Evolutionary conservation across 1,140 invertebrate species (phyloP).

Genomic region (Drosophila dunni): DNA sequence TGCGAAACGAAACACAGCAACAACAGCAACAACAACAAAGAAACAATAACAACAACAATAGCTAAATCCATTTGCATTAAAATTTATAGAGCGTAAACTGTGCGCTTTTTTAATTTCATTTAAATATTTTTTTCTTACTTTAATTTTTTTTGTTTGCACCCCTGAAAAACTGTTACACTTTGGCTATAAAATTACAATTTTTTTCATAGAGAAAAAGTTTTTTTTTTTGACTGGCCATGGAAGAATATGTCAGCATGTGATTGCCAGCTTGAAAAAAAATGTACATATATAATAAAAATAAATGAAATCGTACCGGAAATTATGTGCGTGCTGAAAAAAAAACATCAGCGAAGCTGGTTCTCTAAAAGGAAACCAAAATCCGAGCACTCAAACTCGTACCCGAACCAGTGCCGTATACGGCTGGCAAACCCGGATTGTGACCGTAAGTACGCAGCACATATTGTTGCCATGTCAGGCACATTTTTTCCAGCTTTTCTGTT

Average conservation of each 20-base stretch:
- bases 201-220: constrained; percentile 50
- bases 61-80: constrained; percentile 77
- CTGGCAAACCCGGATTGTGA: background rate
- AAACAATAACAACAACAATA: constrained; percentile 43
- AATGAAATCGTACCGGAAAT: constrained; percentile 79
- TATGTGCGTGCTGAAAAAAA: constrained; percentile 70
- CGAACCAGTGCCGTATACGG: background rate
- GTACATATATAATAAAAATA: constrained; percentile 64
- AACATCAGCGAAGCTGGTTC: constrained; percentile 16
- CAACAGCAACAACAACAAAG: constrained; percentile 25
- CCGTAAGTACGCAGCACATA: constrained; percentile 61
- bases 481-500: constrained; percentile 45
- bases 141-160: constrained; percentile 39
- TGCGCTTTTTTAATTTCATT: constrained; percentile 78
- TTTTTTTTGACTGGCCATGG: constrained; percentile 42
- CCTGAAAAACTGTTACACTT: constrained; percentile 77
- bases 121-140: constrained; percentile 55
- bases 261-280: constrained; percentile 55
- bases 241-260: constrained; percentile 83
- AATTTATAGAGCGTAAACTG: constrained; percentile 82
- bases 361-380: constrained; percentile 46
- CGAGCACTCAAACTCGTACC: background rate
- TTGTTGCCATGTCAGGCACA: constrained; percentile 57
- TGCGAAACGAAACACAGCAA: constrained; percentile 51
- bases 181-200: constrained; percentile 77